These are phyloP conservation scores for Numenius phaeopus DNA, from an alignment of 2,797 vertebrate species.

Conservation along the genomic window DNA sequence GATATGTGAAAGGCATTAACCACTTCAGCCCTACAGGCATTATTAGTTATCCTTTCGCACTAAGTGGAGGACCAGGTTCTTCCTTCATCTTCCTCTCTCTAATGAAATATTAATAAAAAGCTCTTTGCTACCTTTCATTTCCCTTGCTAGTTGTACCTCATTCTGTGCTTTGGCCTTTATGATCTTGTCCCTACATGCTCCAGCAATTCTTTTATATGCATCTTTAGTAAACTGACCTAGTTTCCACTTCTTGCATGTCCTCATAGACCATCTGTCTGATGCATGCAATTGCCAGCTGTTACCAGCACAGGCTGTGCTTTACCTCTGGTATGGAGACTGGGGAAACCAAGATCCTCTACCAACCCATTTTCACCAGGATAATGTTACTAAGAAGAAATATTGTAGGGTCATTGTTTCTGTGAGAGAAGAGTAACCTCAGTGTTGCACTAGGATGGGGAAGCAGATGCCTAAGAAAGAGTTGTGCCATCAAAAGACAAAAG, in stretches of 20 bases:
- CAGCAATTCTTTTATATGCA: not conserved
- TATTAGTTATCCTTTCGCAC: not conserved
- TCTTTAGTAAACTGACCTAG: not conserved
- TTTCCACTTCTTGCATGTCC: not conserved
- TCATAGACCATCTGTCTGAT: not conserved
- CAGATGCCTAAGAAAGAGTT: not conserved
- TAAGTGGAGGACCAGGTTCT: not conserved
- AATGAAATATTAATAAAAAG: constrained; percentile 20
- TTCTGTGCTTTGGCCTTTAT: not conserved
- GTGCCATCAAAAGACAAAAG: not conserved
- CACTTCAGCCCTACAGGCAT: not conserved
- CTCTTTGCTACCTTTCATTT: not conserved
- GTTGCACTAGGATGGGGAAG: not conserved
- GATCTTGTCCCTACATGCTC: not conserved
- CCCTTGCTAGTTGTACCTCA: not conserved
- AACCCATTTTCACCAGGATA: not conserved
- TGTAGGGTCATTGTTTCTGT: not conserved
- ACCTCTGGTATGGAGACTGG: not conserved
- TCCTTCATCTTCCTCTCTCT: not conserved
- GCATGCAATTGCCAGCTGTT: not conserved
- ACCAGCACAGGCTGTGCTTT: not conserved
- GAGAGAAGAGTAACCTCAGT: not conserved
- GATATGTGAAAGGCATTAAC: not conserved
- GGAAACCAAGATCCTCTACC: not conserved
- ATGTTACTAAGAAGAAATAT: not conserved